Percentiles rank a stretch among this genome's conserved stretches.
These are phyloP conservation scores for Rhinogobius similis DNA, from an alignment of 2,113 vertebrate species.

Conservation along the genomic window DNA sequence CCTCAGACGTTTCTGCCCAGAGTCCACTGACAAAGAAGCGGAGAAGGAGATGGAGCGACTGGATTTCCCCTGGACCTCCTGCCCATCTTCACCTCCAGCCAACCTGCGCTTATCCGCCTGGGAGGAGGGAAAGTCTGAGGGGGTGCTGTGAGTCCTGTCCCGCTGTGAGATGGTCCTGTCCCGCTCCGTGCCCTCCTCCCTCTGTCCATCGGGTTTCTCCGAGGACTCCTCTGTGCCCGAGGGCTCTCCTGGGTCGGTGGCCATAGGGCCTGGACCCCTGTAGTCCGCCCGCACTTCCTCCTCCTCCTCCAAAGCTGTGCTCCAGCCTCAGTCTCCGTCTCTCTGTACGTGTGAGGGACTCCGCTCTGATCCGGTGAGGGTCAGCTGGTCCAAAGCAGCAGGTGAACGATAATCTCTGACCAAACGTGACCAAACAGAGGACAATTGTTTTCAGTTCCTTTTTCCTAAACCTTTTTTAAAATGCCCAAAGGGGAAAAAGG, in stretches of 20 bases:
- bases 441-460: constrained; percentile 9
- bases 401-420: constrained; percentile 20
- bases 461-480: constrained; percentile 16
- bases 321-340: constrained; percentile 76
- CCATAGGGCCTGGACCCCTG: constrained; percentile 78
- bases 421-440: constrained; percentile 6
- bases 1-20: constrained; percentile 70
- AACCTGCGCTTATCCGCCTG: constrained; percentile 51
- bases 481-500: constrained; percentile 15
- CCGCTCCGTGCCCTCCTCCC: constrained; percentile 65
- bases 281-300: constrained; percentile 55
- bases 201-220: constrained; percentile 85
- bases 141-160: constrained; percentile 65
- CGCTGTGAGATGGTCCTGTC: constrained; percentile 55
- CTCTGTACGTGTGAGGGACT: constrained; percentile 68
- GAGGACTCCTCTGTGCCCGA: constrained; percentile 86
- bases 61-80: constrained; percentile 62
- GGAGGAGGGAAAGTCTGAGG: constrained; percentile 66
- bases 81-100: constrained; percentile 42
- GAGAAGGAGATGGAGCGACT: constrained; percentile 57
- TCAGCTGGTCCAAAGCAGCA: constrained; percentile 32
- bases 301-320: constrained; percentile 73
- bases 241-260: constrained; percentile 89
- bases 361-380: constrained; percentile 38
- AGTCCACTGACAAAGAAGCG: constrained; percentile 55